phyloP scores from a whole-genome alignment of 1,140 invertebrate species.

The Temnothorax longispinosus region DNA sequence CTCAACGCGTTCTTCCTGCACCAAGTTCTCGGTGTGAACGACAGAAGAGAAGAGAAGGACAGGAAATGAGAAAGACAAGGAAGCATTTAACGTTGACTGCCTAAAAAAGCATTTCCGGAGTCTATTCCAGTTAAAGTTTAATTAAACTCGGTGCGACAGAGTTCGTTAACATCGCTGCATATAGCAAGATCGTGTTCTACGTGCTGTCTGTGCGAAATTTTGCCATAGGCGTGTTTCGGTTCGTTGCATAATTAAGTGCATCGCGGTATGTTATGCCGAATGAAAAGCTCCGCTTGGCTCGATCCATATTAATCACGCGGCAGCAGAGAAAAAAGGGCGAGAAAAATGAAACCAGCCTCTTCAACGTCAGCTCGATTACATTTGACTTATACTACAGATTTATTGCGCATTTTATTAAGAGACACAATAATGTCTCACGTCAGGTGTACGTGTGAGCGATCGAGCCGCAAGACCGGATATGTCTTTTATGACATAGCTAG shows the following conservation, averaged over 20 bases:
- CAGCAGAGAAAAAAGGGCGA: neutral
- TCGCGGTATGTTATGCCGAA: constrained; percentile 53
- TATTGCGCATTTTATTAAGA: neutral
- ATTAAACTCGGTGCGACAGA: constrained; percentile 75
- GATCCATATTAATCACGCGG: constrained; percentile 39
- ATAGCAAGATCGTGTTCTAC: constrained; percentile 38
- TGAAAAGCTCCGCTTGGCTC: neutral
- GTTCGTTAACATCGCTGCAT: constrained; percentile 75
- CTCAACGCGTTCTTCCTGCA: neutral
- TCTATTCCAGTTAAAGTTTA: constrained; percentile 71
- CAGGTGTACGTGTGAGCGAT: no score
- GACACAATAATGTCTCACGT: no score
- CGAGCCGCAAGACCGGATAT: no score
- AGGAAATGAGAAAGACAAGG: constrained; percentile 30
- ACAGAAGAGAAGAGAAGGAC: neutral
- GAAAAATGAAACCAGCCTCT: neutral
- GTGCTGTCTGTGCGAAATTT: constrained; percentile 69
- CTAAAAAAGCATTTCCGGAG: constrained; percentile 58
- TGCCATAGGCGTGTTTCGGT: constrained; percentile 65
- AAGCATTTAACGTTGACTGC: constrained; percentile 49
- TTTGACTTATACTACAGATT: neutral
- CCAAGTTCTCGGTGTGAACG: neutral
- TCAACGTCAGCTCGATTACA: neutral
- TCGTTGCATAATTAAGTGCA: constrained; percentile 74
- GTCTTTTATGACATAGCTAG: no score